A percentile compares a stretch with the other conserved stretches of the same genome.
phyloP scores from a whole-genome alignment of 2,888 invertebrate species.

The Physocephala rufipes region DNA sequence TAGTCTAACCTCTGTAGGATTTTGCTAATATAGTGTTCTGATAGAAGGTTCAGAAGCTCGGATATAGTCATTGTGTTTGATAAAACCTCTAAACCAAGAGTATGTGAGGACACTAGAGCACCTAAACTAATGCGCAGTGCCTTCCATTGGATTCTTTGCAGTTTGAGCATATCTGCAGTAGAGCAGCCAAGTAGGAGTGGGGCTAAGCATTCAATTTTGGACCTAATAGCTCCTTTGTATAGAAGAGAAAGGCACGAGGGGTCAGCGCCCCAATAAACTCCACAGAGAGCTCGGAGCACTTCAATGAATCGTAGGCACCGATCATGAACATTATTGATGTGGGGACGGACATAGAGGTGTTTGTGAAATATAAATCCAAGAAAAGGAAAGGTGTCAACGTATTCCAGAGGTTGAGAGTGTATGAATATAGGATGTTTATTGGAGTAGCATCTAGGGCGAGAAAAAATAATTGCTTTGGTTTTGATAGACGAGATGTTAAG shows the following conservation, averaged over 20 bases:
- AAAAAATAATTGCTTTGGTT: no score
- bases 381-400: no score
- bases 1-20: no score
- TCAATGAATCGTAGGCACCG: not conserved
- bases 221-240: not conserved
- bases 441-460: not conserved
- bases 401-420: not conserved
- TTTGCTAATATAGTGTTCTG: no score
- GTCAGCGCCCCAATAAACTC: not conserved
- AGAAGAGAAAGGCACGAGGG: not conserved
- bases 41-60: no score
- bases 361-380: not conserved
- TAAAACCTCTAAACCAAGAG: no score
- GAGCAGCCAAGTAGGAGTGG: not conserved
- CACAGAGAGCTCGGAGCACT: no score
- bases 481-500: no score
- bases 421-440: not conserved
- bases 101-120: no score
- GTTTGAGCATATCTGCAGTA: not conserved
- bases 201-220: not conserved
- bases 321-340: not conserved
- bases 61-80: no score
- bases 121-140: no score
- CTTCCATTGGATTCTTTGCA: no score
- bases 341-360: not conserved